Evolutionary conservation across 1,140 invertebrate species (phyloP), one percentile per base, ranked within the genome.

Genomic region (Rhynchophorus ferrugineus): DNA sequence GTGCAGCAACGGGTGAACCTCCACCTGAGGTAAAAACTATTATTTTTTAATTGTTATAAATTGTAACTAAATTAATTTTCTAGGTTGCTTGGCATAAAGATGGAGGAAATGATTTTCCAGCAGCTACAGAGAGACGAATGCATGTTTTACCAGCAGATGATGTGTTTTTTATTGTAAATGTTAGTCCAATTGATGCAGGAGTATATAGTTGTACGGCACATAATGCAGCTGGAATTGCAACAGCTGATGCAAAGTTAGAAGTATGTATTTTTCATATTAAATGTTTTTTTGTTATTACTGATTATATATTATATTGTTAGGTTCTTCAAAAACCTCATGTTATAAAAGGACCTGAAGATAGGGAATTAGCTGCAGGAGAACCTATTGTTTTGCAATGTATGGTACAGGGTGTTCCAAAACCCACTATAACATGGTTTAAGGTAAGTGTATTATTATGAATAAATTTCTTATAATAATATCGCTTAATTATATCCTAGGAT

Each of bases 21-120:
- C 71, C 76, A 18, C 94, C 94, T 22, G 82, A 91, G 69, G 91
- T 44, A 44, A 8, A 3, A 18, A 5, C 2, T 18, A 2, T 41
- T 3, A 8, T 17, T 2, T 17, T 18, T 41, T 41, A 20, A 29
- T 29, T 6, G 24, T 29, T 29, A 29, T 29, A 6, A 6, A 11
- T 29, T 5, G 5, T 6, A 6, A 11, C 5, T 29, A 29, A 6
- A 29, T 29, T 29, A n/a, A 18, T 2, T 1, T 19, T 41, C 11
- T 41, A 41, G 38, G 20, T 95, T 56, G 83, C 87, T 0, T 91
- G 93, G 83, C 85, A 91, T 62, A 96, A 97, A 71, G 92, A 95
- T 74, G 89, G 87, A n/a, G 89, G 87, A 0, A 88, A 89, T 67
- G 87, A 95, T 69, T 97, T 98, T 69, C 93, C 93, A 7, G 94